phyloP scores from a whole-genome alignment of 2,888 invertebrate genomes.

The Mimumesa dahlbomi region DNA sequence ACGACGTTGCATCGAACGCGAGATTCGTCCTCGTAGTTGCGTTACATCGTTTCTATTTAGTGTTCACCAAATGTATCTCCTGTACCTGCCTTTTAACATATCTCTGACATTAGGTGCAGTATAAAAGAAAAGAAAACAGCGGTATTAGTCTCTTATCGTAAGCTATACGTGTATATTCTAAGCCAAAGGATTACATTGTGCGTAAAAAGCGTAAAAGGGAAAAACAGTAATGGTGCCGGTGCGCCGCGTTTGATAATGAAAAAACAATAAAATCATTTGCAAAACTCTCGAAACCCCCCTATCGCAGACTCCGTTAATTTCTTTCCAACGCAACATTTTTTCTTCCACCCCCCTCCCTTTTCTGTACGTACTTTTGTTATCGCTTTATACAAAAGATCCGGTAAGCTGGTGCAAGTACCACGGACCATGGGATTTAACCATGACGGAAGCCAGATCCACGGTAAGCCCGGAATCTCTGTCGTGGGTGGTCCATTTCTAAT shows the following conservation, averaged over 20 bases:
- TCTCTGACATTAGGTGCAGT: slow-evolving; percentile 61
- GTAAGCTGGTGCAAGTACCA: not conserved
- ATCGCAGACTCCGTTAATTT: too few relatives aligned
- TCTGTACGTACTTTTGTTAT: not conserved
- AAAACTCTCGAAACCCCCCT: slow-evolving; percentile 27
- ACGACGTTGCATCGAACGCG: slow-evolving; percentile 31
- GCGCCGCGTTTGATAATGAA: slow-evolving; percentile 68
- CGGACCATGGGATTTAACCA: not conserved
- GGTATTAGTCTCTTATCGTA: slow-evolving; percentile 56
- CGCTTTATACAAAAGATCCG: not conserved
- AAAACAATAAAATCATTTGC: slow-evolving; percentile 65
- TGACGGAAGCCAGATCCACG: slow-evolving; percentile 1
- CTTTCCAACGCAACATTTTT: too few relatives aligned
- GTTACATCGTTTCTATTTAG: slow-evolving; percentile 54
- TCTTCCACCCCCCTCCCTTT: too few relatives aligned
- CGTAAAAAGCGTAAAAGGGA: too few relatives aligned
- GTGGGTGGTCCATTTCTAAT: slow-evolving; percentile 35
- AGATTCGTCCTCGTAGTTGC: slow-evolving; percentile 32
- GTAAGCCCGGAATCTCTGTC: not conserved
- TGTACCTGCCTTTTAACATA: slow-evolving; percentile 64
- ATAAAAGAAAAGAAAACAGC: slow-evolving; percentile 27
- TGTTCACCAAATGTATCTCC: slow-evolving; percentile 52
- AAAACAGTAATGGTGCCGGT: slow-evolving; percentile 43
- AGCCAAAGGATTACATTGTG: slow-evolving; percentile 67
- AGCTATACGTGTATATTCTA: slow-evolving; percentile 52